Base-by-base conservation (phyloP, 2,113 vertebrate species). In the Xerus inauris region DNA sequence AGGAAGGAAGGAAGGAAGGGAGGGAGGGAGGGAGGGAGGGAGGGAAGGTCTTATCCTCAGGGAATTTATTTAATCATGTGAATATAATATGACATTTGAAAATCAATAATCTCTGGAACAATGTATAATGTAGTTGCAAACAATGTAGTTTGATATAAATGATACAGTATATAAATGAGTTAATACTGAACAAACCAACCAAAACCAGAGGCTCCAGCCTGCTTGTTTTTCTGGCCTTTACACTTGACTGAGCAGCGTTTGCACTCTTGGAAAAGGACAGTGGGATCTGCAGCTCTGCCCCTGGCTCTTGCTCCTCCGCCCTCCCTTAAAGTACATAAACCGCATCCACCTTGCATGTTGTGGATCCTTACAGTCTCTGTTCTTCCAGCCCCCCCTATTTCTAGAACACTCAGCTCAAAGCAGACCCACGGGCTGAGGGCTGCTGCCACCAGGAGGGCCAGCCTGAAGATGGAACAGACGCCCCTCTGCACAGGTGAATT, bases 401-500 rank as follows among this genome's bases (percentile, higher is more conserved):
- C 32, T 4, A 1, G 16, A 40, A 12, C 0, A 7, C 12, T 5
- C 22, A 0, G 2, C 40, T 49, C 3, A 51, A 0, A 47, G 45
- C 28, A 14, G 30, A 32, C 30, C 7, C 6, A 17, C 1, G 14
- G 19, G 28, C 10, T n/a, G 64, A 28, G 32, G 10, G 0, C 3
- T 69, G 54, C 92, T 87, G 91, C 76, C 93, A n/a, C 81, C 89
- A 19, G 5, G 47, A 35, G 86, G 89, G 1, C 47, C 16, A 54
- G 5, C 0, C 13, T 72, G 72, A 40, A 69, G 75, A 82, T 12
- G 49, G 42, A 2, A 12, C 14, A 11, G 22, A 12, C 42, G 73
- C 40, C 24, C 26, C 54, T 5, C 5, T 8, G 73, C 32, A 5
- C 4, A 28, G 22, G 28, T 9, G 76, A 59, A 90, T 19, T 22